phyloP scores from a whole-genome alignment of 1,140 invertebrate genomes.

The Panagrolaimus sp. region DNA sequence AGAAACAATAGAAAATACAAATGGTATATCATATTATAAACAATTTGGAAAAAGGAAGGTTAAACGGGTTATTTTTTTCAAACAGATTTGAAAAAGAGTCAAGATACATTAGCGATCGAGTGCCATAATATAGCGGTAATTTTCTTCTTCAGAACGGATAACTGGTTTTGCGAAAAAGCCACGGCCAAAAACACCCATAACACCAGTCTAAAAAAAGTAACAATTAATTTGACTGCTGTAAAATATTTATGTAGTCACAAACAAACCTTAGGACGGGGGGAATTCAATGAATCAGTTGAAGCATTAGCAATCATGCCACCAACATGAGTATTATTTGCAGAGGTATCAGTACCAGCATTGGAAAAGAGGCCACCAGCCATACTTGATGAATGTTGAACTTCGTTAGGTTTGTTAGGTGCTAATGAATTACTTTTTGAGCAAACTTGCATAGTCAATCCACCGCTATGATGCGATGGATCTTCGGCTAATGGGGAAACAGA shows the following conservation, averaged over 20 bases:
- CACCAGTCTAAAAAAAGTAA: slow-evolving; percentile 16
- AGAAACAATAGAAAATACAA: not conserved
- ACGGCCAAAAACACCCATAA: slow-evolving; percentile 31
- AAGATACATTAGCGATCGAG: slow-evolving; percentile 29
- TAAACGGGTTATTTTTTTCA: not conserved
- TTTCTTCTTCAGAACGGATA: slow-evolving; percentile 33
- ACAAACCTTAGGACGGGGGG: not conserved
- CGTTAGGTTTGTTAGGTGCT: not conserved
- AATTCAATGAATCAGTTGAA: not conserved
- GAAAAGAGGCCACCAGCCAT: slow-evolving; percentile 3
- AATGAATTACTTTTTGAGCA: not conserved
- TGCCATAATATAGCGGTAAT: slow-evolving; percentile 41
- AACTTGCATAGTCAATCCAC: slow-evolving; percentile 9
- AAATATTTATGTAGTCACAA: too few species aligned
- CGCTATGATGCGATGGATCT: not conserved
- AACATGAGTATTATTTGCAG: not conserved
- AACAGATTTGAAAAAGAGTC: not conserved
- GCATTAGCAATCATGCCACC: not conserved
- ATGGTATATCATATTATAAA: not conserved
- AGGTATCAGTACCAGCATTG: not conserved
- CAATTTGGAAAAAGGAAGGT: not conserved
- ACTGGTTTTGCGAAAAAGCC: slow-evolving; percentile 35
- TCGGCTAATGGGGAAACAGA: not conserved
- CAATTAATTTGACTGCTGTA: not conserved
- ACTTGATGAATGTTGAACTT: not conserved